Base-by-base conservation (phyloP, 1,140 invertebrate genomes). In the Drosophila repletoides region DNA sequence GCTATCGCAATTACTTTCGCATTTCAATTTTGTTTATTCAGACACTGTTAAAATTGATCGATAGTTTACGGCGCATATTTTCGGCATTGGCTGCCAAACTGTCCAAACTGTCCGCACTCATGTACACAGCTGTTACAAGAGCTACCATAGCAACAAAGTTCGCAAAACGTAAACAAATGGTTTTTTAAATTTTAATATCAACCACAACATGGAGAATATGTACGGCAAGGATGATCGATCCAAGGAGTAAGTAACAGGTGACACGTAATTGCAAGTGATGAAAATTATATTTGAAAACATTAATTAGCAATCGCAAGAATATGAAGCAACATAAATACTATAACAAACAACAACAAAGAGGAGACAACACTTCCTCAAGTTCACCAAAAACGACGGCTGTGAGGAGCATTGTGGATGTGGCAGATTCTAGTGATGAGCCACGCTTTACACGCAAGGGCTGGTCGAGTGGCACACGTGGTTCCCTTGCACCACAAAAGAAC, bases 161-260 rank as follows among this genome's bases (percentile, higher is more conserved):
- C n/a, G n/a, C n/a, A 4, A 52, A 46, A 48, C 65, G 41, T 64
- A 68, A 68, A 64, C 65, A 68, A 68, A 68, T 2, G 36, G 10
- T 21, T 66, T 59, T 59, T 41, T 40, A 22, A 66, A 45, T 46
- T 46, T 45, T 17, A 45, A 66, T 66, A 59, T 26, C 5, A 15
- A 26, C 29, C 1, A 7, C 7, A 40, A 36, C 38, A 33, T 24
- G 28, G 22, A 9, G 49, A 80, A 24, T 56, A 89, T 89, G 88
- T 65, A 65, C 19, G 67, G 75, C 72, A 89, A 89, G 77, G 88
- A 89, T 70, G 76, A 89, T 89, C 87, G 88, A 87, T 84, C 72
- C 40, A 89, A 88, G 65, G 87, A 81, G 88, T 89, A 71, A 73
- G 88, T 81, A 45, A 21, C 17, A 76, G 60, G 55, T 73, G 56